phyloP scores from a whole-genome alignment of 2,888 invertebrate genomes.

The Diarsia brunnea region DNA sequence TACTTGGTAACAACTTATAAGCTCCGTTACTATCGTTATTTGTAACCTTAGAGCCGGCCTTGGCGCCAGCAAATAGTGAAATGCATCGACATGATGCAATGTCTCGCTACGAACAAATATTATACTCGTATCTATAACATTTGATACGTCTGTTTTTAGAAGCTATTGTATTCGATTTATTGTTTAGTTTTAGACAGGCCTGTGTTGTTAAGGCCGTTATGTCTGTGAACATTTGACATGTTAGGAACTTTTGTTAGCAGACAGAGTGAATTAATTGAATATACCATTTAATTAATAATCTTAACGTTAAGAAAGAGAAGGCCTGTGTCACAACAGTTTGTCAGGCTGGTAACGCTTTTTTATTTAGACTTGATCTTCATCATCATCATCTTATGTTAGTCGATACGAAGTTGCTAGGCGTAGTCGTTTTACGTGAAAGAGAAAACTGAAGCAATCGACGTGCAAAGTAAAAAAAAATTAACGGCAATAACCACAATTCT shows the following conservation, averaged over 20 bases:
- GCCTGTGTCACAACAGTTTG: not conserved
- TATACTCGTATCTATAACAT: constrained; percentile 49
- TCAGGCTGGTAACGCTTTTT: not conserved
- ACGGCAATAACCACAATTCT: not conserved
- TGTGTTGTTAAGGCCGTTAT: constrained; percentile 16
- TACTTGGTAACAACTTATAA: constrained; percentile 60
- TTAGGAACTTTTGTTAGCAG: not conserved
- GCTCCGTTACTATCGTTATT: constrained; percentile 71
- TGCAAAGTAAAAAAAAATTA: not conserved
- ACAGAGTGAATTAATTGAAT: not conserved
- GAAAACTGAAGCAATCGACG: not conserved
- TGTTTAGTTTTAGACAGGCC: constrained; percentile 29
- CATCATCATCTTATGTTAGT: not conserved
- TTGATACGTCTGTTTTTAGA: constrained; percentile 51
- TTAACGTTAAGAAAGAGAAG: not conserved
- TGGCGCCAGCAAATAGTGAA: constrained; percentile 73
- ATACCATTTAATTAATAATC: not conserved
- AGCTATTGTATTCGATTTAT: constrained; percentile 38
- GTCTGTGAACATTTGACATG: not conserved
- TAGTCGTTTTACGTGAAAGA: not conserved
- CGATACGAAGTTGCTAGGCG: not conserved
- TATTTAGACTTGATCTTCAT: not conserved
- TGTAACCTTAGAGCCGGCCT: constrained; percentile 82
- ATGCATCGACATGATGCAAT: constrained; percentile 72
- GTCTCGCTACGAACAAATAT: constrained; percentile 53